phyloP scores from a whole-genome alignment of 2,888 invertebrate species.

The Strigamia maritima region DNA sequence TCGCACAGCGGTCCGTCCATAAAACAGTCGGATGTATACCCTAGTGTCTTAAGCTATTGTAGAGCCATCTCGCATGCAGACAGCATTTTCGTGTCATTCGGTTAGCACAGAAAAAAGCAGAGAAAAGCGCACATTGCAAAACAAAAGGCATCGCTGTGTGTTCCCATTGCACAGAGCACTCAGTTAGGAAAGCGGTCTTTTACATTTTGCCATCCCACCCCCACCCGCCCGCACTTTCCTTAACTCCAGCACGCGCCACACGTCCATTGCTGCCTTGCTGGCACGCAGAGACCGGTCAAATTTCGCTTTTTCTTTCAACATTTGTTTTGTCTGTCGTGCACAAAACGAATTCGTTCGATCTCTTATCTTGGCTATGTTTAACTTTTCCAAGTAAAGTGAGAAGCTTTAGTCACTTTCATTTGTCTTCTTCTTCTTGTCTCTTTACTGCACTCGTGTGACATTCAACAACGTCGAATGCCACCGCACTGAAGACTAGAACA shows the following conservation, averaged over 20 bases:
- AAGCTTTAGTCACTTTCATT: conserved; percentile 24
- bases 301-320: conserved; percentile 17
- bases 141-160: neutral
- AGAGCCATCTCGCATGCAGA: conserved; percentile 8
- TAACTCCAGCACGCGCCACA: conserved; percentile 17
- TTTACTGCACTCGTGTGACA: conserved; percentile 1
- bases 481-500: conserved; percentile 3
- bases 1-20: neutral
- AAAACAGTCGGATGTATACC: conserved; percentile 6
- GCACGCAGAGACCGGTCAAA: conserved; percentile 20
- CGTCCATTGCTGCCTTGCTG: neutral
- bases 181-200: neutral
- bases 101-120: neutral
- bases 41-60: neutral
- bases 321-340: conserved; percentile 6
- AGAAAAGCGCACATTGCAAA: conserved; percentile 13
- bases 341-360: conserved; percentile 11
- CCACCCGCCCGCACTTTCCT: neutral
- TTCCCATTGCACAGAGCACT: conserved; percentile 21
- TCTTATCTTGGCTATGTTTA: conserved; percentile 8
- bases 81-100: conserved; percentile 21
- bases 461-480: conserved; percentile 3
- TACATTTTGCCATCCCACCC: neutral
- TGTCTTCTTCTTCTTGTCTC: conserved; percentile 16
- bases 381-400: conserved; percentile 15